Base-by-base conservation (phyloP, 2,888 invertebrate genomes). In the Drosophila bunnanda region DNA sequence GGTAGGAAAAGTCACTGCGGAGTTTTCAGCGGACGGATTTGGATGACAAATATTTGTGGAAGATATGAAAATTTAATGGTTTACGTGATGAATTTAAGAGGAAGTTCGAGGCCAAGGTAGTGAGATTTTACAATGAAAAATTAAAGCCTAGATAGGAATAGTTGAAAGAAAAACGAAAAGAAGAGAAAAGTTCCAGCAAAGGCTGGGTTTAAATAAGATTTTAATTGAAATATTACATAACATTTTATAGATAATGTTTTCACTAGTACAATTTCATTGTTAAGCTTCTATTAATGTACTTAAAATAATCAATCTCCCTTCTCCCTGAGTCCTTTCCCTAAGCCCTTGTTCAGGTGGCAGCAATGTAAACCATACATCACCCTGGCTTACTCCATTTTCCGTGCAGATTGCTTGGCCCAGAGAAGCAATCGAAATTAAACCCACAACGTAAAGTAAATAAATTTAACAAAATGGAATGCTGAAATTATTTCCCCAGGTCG, bases 31-130 rank as follows among this genome's bases (percentile, higher is more conserved):
- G 59, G 39, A 58, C 56, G 50, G 71, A 72, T 78, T 69, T 62
- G 22, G 17, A 65, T 59, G 66, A 58, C 67, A 84, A 84, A 84
- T 82, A 82, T 84, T 82, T 84, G 68, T 68, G 7, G 57, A 50
- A 69, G 79, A 64, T 72, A 62, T 58, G 48, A 48, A 70, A 61
- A 55, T 59, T 44, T 69, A 58, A 69, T 69, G 52, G 50, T 44
- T 44, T 68, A 68, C 57, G 67, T 67, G 67, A 57, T 36, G 30
- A 50, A 57, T 50, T 60, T 60, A 44, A 53, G 22, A 34, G 44
- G 28, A 36, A 53, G 25, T 15, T 17, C 9, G 0, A 2, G 15
- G 1, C 9, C 46, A 57, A n/a, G 12, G 17, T 12, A n/a, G 13
- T 25, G 1, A 0, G 20, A 22, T n/a, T 39, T 30, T 6, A 2